These are phyloP conservation scores for Copidosoma floridanum DNA, from an alignment of 1,140 invertebrate species.

Conservation along the genomic window DNA sequence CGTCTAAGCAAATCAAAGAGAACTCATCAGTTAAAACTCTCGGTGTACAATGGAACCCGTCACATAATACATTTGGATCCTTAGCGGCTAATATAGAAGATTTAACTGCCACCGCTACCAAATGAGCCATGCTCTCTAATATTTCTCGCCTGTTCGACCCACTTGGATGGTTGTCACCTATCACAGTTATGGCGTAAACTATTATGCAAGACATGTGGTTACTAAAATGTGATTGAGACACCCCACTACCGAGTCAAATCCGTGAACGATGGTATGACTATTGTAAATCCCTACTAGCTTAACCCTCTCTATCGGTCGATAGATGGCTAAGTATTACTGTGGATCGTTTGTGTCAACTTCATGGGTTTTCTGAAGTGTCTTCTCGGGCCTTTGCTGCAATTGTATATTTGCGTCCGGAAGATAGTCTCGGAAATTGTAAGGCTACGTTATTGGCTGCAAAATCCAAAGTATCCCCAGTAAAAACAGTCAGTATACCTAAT, in stretches of 20 bases:
- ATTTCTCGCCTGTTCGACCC: constrained; percentile 12
- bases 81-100: not conserved
- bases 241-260: not conserved
- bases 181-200: constrained; percentile 5
- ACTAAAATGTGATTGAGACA: constrained; percentile 5
- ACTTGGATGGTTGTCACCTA: constrained; percentile 1
- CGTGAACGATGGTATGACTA: not conserved
- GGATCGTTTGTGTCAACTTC: not conserved
- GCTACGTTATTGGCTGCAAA: constrained; percentile 1
- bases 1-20: not conserved
- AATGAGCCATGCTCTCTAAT: constrained; percentile 1
- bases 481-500: constrained; percentile 5
- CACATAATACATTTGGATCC: no score
- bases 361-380: constrained; percentile 25
- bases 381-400: constrained; percentile 9
- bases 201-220: constrained; percentile 11
- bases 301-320: not conserved
- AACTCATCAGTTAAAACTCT: not conserved
- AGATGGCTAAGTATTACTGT: not conserved
- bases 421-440: not conserved
- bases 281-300: not conserved
- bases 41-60: not conserved
- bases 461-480: not conserved
- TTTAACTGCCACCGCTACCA: not conserved
- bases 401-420: constrained; percentile 8